These are phyloP conservation scores for Dynastes grantii DNA, from an alignment of 2,888 invertebrate species.

Conservation along the genomic window DNA sequence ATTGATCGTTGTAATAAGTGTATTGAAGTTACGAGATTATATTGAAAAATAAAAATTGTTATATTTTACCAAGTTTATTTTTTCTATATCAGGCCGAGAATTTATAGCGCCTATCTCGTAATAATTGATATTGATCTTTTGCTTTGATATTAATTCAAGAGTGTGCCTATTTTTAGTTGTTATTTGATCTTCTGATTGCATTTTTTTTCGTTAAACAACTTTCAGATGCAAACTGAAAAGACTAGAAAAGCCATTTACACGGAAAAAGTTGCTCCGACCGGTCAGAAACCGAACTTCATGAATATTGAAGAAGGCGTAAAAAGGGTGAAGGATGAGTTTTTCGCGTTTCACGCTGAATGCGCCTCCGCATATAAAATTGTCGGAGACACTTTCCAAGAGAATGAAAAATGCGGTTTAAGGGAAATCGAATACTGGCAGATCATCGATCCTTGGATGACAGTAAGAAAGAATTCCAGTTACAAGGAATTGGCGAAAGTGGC, in stretches of 20 bases:
- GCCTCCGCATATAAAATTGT: constrained; percentile 79
- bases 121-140: no score
- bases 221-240: constrained; percentile 77
- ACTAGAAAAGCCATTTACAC: constrained; percentile 76
- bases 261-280: constrained; percentile 76
- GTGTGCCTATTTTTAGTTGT: no score
- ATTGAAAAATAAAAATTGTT: no score
- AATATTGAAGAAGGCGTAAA: constrained; percentile 75
- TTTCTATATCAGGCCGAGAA: no score
- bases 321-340: constrained; percentile 75
- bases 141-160: no score
- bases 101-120: no score
- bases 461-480: constrained; percentile 73
- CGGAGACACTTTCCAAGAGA: constrained; percentile 78
- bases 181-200: no score
- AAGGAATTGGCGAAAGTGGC: constrained; percentile 74
- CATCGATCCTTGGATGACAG: constrained; percentile 73
- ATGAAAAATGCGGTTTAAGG: constrained; percentile 80
- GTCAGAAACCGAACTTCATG: constrained; percentile 74
- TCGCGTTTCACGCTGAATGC: constrained; percentile 80
- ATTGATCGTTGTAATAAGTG: no score
- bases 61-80: no score
- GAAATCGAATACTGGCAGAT: constrained; percentile 75
- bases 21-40: no score
- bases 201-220: constrained; percentile 49